Percentiles rank a stretch among this genome's conserved stretches.
Conservation (phyloP, 1,140 invertebrate genomes). For the Ptiloglossa arizonensis region DNA sequence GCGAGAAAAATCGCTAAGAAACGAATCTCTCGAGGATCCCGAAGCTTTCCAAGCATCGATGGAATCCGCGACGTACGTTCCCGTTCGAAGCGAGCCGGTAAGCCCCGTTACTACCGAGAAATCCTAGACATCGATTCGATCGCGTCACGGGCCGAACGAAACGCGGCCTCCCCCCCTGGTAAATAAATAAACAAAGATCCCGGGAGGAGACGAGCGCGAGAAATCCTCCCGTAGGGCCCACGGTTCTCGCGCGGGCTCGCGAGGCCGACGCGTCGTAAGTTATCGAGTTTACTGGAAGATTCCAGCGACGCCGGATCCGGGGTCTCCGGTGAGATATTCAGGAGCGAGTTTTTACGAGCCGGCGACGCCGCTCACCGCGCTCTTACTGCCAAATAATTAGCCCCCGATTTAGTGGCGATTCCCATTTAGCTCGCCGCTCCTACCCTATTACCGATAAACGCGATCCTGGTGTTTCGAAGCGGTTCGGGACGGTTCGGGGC, state of each 20-base stretch:
- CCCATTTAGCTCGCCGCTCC: constrained; percentile 71
- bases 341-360: constrained; percentile 73
- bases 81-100: no score
- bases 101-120: no score
- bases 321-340: constrained; percentile 14
- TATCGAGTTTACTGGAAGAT: constrained; percentile 67
- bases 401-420: constrained; percentile 79
- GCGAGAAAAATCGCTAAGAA: no score
- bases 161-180: no score
- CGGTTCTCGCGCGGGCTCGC: constrained; percentile 1
- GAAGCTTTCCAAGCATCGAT: no score
- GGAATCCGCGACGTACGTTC: no score
- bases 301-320: constrained; percentile 2
- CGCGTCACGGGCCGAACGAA: no score
- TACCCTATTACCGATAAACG: constrained; percentile 65
- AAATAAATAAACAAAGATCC: background rate
- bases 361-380: constrained; percentile 63
- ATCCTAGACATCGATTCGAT: no score
- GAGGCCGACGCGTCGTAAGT: constrained; percentile 50
- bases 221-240: background rate
- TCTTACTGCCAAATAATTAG: constrained; percentile 80
- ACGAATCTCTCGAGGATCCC: no score
- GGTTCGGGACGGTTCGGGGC: background rate
- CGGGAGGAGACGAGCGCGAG: background rate
- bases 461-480: constrained; percentile 17